phyloP scores from a whole-genome alignment of 2,113 vertebrate genomes.

The Columba livia region DNA sequence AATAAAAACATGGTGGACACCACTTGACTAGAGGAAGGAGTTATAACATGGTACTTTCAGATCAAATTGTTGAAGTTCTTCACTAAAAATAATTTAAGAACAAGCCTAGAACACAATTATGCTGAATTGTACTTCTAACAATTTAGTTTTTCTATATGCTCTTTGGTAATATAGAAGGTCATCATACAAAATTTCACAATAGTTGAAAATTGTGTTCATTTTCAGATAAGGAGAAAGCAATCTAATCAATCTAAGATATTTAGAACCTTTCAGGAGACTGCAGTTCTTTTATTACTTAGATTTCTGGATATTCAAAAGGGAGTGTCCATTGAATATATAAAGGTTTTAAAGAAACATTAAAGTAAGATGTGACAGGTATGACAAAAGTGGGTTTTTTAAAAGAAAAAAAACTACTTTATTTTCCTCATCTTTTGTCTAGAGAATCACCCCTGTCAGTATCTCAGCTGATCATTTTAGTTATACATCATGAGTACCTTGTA shows the following conservation, averaged over 20 bases:
- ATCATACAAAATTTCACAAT: background rate
- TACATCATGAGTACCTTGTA: background rate
- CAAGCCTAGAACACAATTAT: background rate
- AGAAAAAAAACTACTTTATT: background rate
- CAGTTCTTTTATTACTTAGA: background rate
- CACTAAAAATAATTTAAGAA: background rate
- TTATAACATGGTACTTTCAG: background rate
- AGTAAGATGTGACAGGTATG: background rate
- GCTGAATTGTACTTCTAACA: background rate
- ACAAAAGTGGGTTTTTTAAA: background rate
- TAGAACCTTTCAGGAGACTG: background rate
- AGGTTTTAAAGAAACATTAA: background rate
- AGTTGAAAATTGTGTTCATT: background rate
- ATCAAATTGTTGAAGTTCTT: background rate
- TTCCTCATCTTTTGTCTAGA: background rate
- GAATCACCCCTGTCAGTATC: background rate
- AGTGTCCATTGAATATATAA: background rate
- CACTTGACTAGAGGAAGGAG: background rate
- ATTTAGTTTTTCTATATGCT: background rate
- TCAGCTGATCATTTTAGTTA: background rate
- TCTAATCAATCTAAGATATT: background rate
- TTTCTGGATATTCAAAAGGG: background rate
- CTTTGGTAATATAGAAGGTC: background rate
- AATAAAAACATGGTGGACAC: background rate
- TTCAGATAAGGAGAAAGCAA: background rate